Base-by-base conservation (phyloP, 1,140 invertebrate species). In the Ptiloglossa arizonensis region DNA sequence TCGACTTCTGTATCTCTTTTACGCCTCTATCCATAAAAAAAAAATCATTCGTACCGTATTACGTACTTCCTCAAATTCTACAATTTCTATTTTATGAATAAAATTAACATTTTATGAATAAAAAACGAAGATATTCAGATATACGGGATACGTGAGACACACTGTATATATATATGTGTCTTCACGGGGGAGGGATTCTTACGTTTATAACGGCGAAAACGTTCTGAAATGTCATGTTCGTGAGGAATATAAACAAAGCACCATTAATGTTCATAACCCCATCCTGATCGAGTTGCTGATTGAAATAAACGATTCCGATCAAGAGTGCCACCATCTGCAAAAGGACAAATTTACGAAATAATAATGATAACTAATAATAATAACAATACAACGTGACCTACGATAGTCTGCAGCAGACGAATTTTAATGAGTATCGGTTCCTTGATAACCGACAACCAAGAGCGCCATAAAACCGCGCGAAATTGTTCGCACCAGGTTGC, bases 241-340 rank as follows among this genome's bases (percentile, higher is more conserved):
- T 98, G 2, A 99, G 93, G 88, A 98, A 96, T 68, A 99, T 95
- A 89, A 98, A 99, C 27, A 99, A 94, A n/a, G 96, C 97, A 60
- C 98, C 98, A 89, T 98, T 99, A 73, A 99, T 98, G 90, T 99
- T 99, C 95, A 97, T 97, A 0, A 98, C 96, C 5, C 97, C 97
- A 84, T 97, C 96, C 91, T 98, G 96, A 86, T 97, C 95, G 44
- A 97, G 87, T 85, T 94, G 92, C 89, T 99, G 98, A 1, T 96
- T 95, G 87, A 96, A 97, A 92, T 98, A 99, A 70, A 99, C 96
- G 5, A 98, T 89, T 8, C 98, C 98, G 78, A 99, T 95, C 4
- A 99, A 90, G 9, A 97, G 87, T 6, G 97, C 95, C 8, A 98
- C 95, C 93, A 98, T 95, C 97, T 98, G 86, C 44, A 94, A 93